Base-by-base conservation (phyloP, 2,888 invertebrate genomes). In the Hemistola chrysoprasaria region DNA sequence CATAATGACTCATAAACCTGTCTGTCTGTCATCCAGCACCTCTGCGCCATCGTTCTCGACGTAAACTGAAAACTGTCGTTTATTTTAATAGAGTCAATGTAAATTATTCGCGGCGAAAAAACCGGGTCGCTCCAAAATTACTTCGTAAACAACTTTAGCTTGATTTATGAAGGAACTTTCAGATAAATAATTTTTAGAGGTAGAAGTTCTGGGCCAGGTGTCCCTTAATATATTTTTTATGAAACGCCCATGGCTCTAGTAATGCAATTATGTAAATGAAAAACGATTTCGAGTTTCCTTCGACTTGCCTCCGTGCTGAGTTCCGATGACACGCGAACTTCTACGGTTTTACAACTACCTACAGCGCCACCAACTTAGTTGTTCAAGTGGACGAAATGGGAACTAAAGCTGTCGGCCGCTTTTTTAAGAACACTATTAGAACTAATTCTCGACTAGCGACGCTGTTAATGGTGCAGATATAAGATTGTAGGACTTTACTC, bases 111-210 rank as follows among this genome's bases (percentile, higher is more conserved):
- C 55, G 56, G 38, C 49, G 53, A 64, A 64, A 70, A 64, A 50
- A 37, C 50, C 66, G 64, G 65, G 71, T 70, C 69, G 59, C 66
- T 56, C 47, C 65, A 65, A 81, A 78, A 86, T 86, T 80, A 85
- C 87, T 85, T 85, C 59, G 80, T 85, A 86, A 86, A 85, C 84
- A 86, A 87, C 78, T 87, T 84, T 76, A 74, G 66, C 68, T 63
- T 85, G 86, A 87, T 87, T 87, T 88, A 88, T 86, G 87, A 78
- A 78, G 69, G 73, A 87, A 86, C 74, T 87, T 86, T 63, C 70
- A 76, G 69, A 79, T 80, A 83, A 81, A 84, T 82, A 82, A 73
- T 81, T 85, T 85, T 87, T 82, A 77, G 72, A 76, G 75, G 79
- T 78, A 77, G 78, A 87, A 85, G 78, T 85, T 84, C 74, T 57